Evolutionary conservation across 2,888 invertebrate genomes (phyloP), one percentile per base, ranked within the genome.

Genomic region (Protodeltote pygarga): DNA sequence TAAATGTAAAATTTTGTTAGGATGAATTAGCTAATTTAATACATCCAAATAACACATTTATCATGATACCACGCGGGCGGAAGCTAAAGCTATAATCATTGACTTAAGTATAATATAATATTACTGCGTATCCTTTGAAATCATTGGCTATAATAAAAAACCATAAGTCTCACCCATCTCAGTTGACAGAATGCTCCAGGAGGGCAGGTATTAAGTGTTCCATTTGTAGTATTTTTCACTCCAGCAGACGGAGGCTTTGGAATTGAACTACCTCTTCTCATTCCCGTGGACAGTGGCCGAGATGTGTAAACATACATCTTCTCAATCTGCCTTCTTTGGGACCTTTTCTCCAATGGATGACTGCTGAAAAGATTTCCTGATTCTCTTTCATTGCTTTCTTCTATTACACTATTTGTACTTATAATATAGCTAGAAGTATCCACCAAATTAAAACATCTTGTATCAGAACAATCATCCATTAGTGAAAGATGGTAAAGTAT

Each of bases 171-270:
- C 52, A 76, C n/a, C n/a, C n/a, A n/a, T n/a, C n/a, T n/a, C n/a
- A n/a, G 63, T 40, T 75, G 74, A 21, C 68, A 75, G 19, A 55
- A 61, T 3, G 65, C 54, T 58, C 76, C 76, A 5, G 54, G 34
- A 11, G 37, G 23, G n/a, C n/a, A n/a, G n/a, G n/a, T n/a, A n/a
- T n/a, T n/a, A n/a, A n/a, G 13, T n/a, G 9, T 51, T 3, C 40
- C 4, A 37, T 37, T 8, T 14, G 24, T 35, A 5, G 5, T 8
- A 32, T 8, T 23, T n/a, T 0, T 32, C 5, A 23, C 5, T n/a
- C 21, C 20, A 2, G 10, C 24, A 2, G 16, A 40, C 38, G 33
- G 61, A 44, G 15, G 24, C 25, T 35, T 52, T 45, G 40, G 33
- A 48, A 31, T 39, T 11, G 6, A 27, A 29, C 48, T 39, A 38